Base-by-base conservation (phyloP, 2,888 invertebrate species). In the Ashinkailepas kermadecensis region DNA sequence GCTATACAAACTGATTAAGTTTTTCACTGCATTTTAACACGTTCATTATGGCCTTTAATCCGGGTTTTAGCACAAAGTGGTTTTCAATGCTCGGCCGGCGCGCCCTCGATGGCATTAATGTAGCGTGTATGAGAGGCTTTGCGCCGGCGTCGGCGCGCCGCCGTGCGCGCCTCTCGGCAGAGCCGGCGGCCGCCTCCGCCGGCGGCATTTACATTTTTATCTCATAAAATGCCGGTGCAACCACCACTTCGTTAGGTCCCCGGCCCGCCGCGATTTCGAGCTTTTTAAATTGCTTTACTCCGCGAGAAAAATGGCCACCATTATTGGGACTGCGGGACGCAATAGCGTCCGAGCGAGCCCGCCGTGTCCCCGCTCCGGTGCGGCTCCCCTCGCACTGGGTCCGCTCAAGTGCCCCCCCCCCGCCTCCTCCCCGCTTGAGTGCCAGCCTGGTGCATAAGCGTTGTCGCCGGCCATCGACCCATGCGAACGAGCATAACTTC, bases 1-100 rank as follows among this genome's bases (percentile, higher is more conserved):
- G 54, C 74, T 74, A 74, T 74, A 74, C 74, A 74, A 74, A 74
- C 74, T 74, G 74, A 74, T 74, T 74, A 54, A 74, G 74, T 74
- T 74, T 74, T 74, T 74, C 74, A 74, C 74, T 74, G 74, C 74
- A 74, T 74, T 74, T 74, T 74, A 74, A 74, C 74, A 74, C 74
- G 74, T 74, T 74, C 74, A 74, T 74, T 74, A 74, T 74, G 54
- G 74, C 18, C 74, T 21, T 74, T 74, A 74, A 74, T 74, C 74
- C 74, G 23, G 54, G 74, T 74, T 74, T 74, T 74, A 74, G 74
- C 74, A 74, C 74, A 74, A 74, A 74, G 74, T 74, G 74, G 74
- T 74, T 74, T 74, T 74, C 74, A 54, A 54, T 74, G 74, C 74
- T 18, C 6, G 74, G 54, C 74, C 54, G 74, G 23, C 7, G 13